Base-by-base conservation (phyloP, 2,113 vertebrate species). In the Bujurquina vittata region DNA sequence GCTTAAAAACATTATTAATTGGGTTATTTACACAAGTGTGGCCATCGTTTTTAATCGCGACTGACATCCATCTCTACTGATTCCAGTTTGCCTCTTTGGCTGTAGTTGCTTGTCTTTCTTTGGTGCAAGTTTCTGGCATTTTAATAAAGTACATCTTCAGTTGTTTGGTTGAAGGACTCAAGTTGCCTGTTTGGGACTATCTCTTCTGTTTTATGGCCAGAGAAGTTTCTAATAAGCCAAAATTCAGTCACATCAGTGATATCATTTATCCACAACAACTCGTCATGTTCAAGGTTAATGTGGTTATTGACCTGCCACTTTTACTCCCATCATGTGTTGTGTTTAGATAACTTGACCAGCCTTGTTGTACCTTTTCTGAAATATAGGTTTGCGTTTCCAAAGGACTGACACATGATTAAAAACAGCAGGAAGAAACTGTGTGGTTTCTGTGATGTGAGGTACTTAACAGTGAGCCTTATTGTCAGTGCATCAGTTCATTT, bases 31-130 rank as follows among this genome's bases (percentile, higher is more conserved):
- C 49, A 20, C n/a, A 69, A 79, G 11, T 18, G 26, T 43, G 56
- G 76, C 56, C 29, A 83, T 75, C 75, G 49, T 52, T 59, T 79
- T 90, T 82, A 78, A 81, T 87, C 80, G 20, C 20, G 23, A n/a
- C 72, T 83, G 79, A 72, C 18, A 60, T 76, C 59, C 12, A 77
- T 40, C 54, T 75, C 4, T 33, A 49, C 37, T 81, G 40, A 77
- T 77, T 89, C 57, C 58, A 62, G 60, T 74, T 81, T 85, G 67
- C 74, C 55, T 69, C 40, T 49, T 14, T 26, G 17, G 3, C 55
- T 56, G 26, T 26, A 17, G 46, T 17, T 52, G 46, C 4, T 17
- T 35, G 15, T 62, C 7, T 2, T 46, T 60, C 15, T 31, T 17
- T 12, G 12, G 11, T 37, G 23, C 62, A 15, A 15, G 11, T 12